Evolutionary conservation across 2,113 vertebrate species (phyloP), one percentile per base, ranked within the genome.

Genomic region (Pogonocichla stellata): DNA sequence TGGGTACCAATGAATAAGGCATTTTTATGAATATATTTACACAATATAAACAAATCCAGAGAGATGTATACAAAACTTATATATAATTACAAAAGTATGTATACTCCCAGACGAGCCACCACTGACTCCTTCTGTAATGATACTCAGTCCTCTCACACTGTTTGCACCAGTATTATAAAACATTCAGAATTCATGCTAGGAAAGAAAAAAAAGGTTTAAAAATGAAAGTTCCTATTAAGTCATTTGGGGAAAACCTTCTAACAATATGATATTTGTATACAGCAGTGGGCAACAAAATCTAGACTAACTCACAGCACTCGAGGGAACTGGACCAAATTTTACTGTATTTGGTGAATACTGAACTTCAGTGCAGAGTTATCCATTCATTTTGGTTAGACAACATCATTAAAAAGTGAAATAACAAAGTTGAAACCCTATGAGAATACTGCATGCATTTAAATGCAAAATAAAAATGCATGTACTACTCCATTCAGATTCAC

Each of bases 401-500:
- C 33, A 79, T 31, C 28, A 84, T 86, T 90, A 80, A 83, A 80
- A 86, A 86, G 80, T 28, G 71, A 90, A 93, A 86, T 67, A 92
- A 45, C 42, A 42, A 45, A 71, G 60, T 29, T 56, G 64, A 95
- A 86, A 24, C 14, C 40, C 48, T 28, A 2, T 14, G 56, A 83
- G 64, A 80, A 88, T 72, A 81, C 15, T 69, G 8, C n/a, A 71
- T 8, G 18, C 25, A 74, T 75, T 24, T 61, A 53, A 96, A 96
- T 73, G 64, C 57, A 77, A 94, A 96, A 92, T 75, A 87, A 94
- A 86, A 93, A 78, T 43, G 31, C 51, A 93, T 38, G 85, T 72
- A 45, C 65, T 73, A 60, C 65, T 95, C 58, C 47, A 25, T 82
- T 97, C 92, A 89, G 78, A 93, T 94, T 90, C 38, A 40, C 78